These are phyloP conservation scores for Pipistrellus kuhlii DNA, from an alignment of 2,797 vertebrate species.

Conservation along the genomic window DNA sequence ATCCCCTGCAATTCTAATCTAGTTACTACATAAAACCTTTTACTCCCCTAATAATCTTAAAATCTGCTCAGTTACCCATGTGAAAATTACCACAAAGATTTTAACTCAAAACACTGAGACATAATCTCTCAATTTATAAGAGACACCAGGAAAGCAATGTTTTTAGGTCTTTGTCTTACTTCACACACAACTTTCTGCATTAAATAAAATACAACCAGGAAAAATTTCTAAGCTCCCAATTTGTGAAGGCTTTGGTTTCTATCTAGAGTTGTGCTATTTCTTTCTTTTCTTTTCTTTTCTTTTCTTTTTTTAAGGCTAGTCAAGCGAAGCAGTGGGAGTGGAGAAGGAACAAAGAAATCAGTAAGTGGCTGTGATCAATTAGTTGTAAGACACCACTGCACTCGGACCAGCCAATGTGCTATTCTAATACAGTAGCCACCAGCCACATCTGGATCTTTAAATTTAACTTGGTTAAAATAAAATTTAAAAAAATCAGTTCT, in stretches of 20 bases:
- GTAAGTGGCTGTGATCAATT: too few species aligned
- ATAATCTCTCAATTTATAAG: slow-evolving; percentile 15
- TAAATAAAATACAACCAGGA: slow-evolving; percentile 30
- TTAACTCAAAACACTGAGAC: neutral
- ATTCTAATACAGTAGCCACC: neutral
- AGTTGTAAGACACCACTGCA: too few species aligned
- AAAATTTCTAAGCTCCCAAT: slow-evolving; percentile 5
- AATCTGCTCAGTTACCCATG: neutral
- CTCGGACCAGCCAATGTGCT: too few species aligned
- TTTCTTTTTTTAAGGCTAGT: too few species aligned
- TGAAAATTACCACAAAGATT: slow-evolving; percentile 14
- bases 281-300: too few species aligned
- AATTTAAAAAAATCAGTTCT: slow-evolving; percentile 46
- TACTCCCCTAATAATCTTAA: neutral
- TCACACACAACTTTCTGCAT: neutral
- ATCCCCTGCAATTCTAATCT: neutral
- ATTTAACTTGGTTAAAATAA: slow-evolving; percentile 42
- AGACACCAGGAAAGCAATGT: neutral
- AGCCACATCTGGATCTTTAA: slow-evolving; percentile 21
- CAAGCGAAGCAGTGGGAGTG: too few species aligned
- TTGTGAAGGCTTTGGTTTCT: slow-evolving; percentile 24
- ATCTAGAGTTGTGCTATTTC: neutral
- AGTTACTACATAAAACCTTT: slow-evolving; percentile 1
- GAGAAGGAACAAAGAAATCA: too few species aligned
- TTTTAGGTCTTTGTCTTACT: slow-evolving; percentile 38